phyloP scores from a whole-genome alignment of 2,888 invertebrate species.

The Pandemis corylana region DNA sequence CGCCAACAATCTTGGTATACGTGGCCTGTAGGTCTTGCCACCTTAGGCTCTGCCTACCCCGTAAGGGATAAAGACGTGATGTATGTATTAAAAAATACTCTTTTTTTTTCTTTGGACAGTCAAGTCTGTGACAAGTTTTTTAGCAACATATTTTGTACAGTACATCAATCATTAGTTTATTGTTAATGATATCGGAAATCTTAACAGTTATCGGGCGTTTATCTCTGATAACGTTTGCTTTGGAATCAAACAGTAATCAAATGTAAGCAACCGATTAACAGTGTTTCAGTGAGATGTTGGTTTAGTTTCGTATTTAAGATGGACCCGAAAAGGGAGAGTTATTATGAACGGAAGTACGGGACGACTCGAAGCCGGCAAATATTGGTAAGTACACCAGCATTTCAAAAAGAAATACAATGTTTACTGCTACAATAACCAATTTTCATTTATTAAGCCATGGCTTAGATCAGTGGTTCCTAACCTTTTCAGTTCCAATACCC shows the following conservation, averaged over 20 bases:
- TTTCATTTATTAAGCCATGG: no score
- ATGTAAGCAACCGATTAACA: conserved; percentile 1
- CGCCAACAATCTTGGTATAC: no score
- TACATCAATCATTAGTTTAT: conserved; percentile 14
- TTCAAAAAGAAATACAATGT: not conserved
- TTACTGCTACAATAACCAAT: no score
- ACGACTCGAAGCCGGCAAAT: conserved; percentile 44
- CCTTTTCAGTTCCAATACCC: no score
- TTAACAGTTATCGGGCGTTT: conserved; percentile 5
- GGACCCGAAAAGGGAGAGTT: conserved; percentile 45
- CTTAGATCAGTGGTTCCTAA: no score
- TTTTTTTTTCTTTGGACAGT: no score
- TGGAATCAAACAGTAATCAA: not conserved
- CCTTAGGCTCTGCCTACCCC: no score
- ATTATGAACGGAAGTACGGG: conserved; percentile 48
- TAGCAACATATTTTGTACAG: no score
- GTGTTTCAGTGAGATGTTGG: not conserved
- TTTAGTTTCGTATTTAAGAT: conserved; percentile 29
- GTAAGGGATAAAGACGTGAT: no score
- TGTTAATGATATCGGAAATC: conserved; percentile 16
- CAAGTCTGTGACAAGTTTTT: no score
- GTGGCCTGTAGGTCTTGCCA: no score
- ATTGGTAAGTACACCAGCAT: conserved; percentile 45
- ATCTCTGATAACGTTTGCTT: conserved; percentile 9
- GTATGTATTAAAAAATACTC: no score